These are phyloP conservation scores for Datnioides undecimradiatus DNA, from an alignment of 2,113 vertebrate species.

Conservation along the genomic window DNA sequence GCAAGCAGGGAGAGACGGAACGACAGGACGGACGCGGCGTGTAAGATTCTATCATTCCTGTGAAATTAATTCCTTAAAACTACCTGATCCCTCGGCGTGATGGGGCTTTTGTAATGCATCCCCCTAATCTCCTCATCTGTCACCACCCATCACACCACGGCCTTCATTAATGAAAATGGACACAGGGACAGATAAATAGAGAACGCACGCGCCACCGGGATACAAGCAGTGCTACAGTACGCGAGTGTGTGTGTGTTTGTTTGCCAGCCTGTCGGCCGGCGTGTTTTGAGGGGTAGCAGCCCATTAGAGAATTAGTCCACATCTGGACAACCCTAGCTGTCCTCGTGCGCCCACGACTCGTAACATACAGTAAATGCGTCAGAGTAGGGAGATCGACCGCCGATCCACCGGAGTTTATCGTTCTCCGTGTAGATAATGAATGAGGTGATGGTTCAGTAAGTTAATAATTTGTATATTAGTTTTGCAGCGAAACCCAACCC, in stretches of 20 bases:
- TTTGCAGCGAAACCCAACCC: not conserved
- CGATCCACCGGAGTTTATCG: not conserved
- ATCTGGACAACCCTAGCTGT: conserved; percentile 65
- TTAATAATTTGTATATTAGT: not conserved
- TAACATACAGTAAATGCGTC: conserved; percentile 22
- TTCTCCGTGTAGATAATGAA: not conserved
- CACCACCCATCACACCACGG: not conserved
- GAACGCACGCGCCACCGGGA: conserved; percentile 17
- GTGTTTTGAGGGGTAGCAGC: conserved; percentile 33
- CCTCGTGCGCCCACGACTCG: conserved; percentile 16
- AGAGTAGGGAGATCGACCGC: conserved; percentile 12
- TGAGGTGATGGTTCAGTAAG: not conserved
- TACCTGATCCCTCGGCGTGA: conserved; percentile 27
- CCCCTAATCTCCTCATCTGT: conserved; percentile 59
- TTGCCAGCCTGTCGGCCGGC: not conserved
- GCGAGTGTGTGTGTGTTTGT: conserved; percentile 24
- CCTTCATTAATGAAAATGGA: conserved; percentile 58
- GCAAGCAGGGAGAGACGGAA: conserved; percentile 18
- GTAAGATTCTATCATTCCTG: not conserved
- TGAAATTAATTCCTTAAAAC: conserved; percentile 34
- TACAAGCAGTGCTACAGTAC: not conserved
- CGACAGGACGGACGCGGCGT: conserved; percentile 1
- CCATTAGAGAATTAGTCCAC: conserved; percentile 76
- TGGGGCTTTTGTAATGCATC: conserved; percentile 28
- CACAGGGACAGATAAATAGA: conserved; percentile 4